phyloP scores from a whole-genome alignment of 2,888 invertebrate species.

The Brenthis daphne region DNA sequence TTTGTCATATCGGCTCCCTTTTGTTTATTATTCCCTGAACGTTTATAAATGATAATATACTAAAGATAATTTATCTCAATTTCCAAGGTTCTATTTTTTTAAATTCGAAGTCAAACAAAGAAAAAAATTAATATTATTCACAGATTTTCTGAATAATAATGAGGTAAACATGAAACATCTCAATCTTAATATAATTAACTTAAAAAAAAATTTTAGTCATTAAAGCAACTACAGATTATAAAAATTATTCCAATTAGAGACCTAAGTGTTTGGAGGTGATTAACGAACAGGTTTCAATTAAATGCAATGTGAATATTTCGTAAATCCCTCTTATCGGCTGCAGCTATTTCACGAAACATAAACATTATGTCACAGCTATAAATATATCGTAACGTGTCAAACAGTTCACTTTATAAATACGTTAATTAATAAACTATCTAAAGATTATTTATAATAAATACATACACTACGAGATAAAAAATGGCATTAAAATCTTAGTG shows the following conservation, averaged over 20 bases:
- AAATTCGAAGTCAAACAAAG: too few species aligned
- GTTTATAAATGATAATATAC: neutral
- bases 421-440: slow-evolving; percentile 3
- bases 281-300: too few species aligned
- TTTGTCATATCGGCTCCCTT: slow-evolving; percentile 15
- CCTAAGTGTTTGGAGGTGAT: too few species aligned
- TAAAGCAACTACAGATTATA: too few species aligned
- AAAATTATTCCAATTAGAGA: too few species aligned
- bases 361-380: slow-evolving; percentile 36
- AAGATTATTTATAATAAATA: neutral
- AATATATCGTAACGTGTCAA: slow-evolving; percentile 32
- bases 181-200: too few species aligned
- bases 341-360: slow-evolving; percentile 11
- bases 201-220: too few species aligned
- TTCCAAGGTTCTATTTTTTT: neutral
- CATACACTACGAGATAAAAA: neutral
- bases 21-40: slow-evolving; percentile 5
- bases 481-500: too few species aligned
- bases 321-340: slow-evolving; percentile 8
- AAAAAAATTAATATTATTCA: too few species aligned
- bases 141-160: too few species aligned
- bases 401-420: slow-evolving; percentile 8
- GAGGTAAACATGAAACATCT: too few species aligned
- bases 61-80: neutral
- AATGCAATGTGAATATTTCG: neutral